These are phyloP conservation scores for Indicator indicator DNA, from an alignment of 2,113 vertebrate species.

Conservation along the genomic window DNA sequence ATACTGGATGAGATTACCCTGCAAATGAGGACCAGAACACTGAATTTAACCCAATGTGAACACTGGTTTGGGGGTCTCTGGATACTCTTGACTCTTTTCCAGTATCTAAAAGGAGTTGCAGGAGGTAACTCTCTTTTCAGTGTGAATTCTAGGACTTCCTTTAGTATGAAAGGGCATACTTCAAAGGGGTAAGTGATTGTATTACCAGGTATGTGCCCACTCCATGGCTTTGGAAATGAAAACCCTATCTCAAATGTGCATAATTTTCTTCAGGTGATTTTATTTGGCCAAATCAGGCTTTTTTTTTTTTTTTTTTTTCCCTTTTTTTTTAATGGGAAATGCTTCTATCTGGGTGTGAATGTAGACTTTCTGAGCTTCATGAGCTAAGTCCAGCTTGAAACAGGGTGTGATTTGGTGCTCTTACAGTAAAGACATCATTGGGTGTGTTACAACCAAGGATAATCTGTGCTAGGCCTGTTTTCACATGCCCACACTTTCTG, in stretches of 20 bases:
- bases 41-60: slow-evolving; percentile 37
- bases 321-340: not conserved
- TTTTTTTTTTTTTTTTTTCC: not conserved
- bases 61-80: not conserved
- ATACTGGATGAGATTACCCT: slow-evolving; percentile 61
- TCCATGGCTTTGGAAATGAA: not conserved
- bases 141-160: slow-evolving; percentile 43
- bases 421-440: not conserved
- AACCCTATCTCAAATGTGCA: not conserved
- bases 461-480: not conserved
- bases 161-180: slow-evolving; percentile 21
- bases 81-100: slow-evolving; percentile 22
- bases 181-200: not conserved
- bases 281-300: not conserved
- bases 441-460: not conserved
- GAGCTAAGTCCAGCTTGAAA: not conserved
- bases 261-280: not conserved
- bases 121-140: slow-evolving; percentile 32
- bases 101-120: slow-evolving; percentile 46
- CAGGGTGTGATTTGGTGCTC: not conserved
- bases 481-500: not conserved
- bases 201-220: not conserved
- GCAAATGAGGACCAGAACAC: slow-evolving; percentile 63
- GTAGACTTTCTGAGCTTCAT: not conserved
- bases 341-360: not conserved